phyloP scores from a whole-genome alignment of 92 coral and sea anemone species.

The Virgularia gustaviana region DNA sequence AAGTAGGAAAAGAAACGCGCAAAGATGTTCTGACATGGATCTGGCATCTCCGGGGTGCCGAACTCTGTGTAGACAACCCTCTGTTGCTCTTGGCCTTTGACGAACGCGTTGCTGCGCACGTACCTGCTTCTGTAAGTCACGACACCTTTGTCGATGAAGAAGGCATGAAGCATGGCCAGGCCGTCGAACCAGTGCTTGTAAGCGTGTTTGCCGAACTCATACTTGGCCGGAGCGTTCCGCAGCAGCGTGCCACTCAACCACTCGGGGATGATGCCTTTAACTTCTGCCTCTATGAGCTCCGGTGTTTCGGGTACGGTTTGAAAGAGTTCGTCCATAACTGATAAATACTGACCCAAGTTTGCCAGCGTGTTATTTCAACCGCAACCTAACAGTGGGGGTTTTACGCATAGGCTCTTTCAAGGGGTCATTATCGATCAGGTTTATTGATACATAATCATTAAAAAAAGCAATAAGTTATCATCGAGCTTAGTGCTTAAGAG shows the following conservation, averaged over 20 bases:
- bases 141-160: conserved; percentile 75
- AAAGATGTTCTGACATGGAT: conserved; percentile 93
- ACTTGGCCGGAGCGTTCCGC: conserved; percentile 95
- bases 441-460: no score
- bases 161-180: conserved; percentile 80
- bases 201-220: conserved; percentile 76
- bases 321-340: conserved; percentile 92
- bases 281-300: conserved; percentile 65
- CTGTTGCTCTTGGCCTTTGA: conserved; percentile 60
- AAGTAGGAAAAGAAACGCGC: conserved; percentile 92
- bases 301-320: conserved; percentile 76
- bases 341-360: conserved; percentile 8
- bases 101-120: conserved; percentile 78
- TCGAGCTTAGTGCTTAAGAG: no score
- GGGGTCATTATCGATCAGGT: no score
- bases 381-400: no score
- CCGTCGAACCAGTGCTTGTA: conserved; percentile 99
- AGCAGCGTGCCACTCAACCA: conserved; percentile 91
- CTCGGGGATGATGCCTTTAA: conserved; percentile 66
- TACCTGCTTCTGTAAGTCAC: conserved; percentile 82
- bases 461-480: no score
- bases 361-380: not conserved
- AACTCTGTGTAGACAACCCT: conserved; percentile 89
- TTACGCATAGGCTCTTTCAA: no score
- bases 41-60: conserved; percentile 88